Base-by-base conservation (phyloP, 2,113 vertebrate species). In the Anoplopoma fimbria region DNA sequence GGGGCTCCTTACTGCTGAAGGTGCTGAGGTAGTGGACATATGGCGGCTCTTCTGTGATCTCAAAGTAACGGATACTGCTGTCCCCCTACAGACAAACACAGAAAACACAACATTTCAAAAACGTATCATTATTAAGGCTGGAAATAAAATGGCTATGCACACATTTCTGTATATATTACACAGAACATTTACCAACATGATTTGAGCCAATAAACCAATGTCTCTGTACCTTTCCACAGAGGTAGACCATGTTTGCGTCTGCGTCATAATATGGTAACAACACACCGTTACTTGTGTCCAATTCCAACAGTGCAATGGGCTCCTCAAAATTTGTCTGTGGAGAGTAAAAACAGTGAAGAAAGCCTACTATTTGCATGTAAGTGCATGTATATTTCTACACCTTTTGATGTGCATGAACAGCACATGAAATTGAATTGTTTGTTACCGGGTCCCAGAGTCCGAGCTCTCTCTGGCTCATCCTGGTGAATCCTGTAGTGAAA, bases 401-500 rank as follows among this genome's bases (percentile, higher is more conserved):
- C 17, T 69, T 63, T 19, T 71, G 8, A 67, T 80, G n/a, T 36
- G 14, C n/a, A 49, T 57, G 47, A 63, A 57, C 13, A 40, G 47
- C 23, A 25, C 8, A 4, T 68, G 21, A 61, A 15, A 33, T 75
- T n/a, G 1, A n/a, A 33, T 53, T 45, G 15, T 21, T 69, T 2
- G n/a, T 89, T 97, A 99, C 98, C 96, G 98, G 98, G 95, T 99
- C 98, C 98, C 98, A 99, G 90, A 99, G 95, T 81, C 98, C 97
- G 73, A 99, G 96, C 94, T 99, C 97, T 93, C 98, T 96, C 95
- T 99, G 98, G 94, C 98, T 99, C 98, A 99, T 99, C 91, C 97
- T 96, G 90, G 98, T 98, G 95, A 99, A 99, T 83, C 98, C 98
- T 57, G 98, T 99, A 89, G 98, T 99, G 95, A 99, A 99, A 95